These are phyloP conservation scores for Xylophagus ater DNA, from an alignment of 2,888 invertebrate genomes.

Conservation along the genomic window DNA sequence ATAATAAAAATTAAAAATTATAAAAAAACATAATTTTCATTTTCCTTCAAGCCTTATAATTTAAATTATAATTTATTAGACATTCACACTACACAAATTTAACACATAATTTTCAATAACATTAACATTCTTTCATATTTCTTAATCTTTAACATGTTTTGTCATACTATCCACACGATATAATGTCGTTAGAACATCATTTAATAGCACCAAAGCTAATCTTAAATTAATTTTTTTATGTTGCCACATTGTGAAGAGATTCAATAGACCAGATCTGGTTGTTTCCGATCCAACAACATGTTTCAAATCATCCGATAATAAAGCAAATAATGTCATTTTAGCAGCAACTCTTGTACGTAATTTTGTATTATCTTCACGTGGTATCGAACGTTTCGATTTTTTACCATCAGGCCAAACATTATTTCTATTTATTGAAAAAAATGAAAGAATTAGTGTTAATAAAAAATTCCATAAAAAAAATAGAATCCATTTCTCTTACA, in stretches of 20 bases:
- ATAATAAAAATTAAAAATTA: neutral
- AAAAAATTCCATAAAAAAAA: conserved; percentile 13
- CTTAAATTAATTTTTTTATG: conserved; percentile 46
- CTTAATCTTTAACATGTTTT: conserved; percentile 18
- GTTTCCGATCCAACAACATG: conserved; percentile 50
- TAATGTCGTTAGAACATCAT: conserved; percentile 44
- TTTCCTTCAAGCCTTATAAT: neutral
- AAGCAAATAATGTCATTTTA: conserved; percentile 63
- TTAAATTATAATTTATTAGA: neutral
- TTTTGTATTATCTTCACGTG: conserved; percentile 28
- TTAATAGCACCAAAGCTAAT: conserved; percentile 46
- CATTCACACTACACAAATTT: too few species aligned
- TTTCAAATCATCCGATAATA: conserved; percentile 52
- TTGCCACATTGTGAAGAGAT: conserved; percentile 50
- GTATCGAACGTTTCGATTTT: conserved; percentile 11
- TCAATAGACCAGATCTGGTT: conserved; percentile 44
- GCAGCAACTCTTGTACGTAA: conserved; percentile 64
- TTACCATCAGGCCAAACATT: conserved; percentile 50
- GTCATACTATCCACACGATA: conserved; percentile 34
- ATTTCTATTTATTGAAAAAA: conserved; percentile 39
- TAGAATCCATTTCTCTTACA: conserved; percentile 14
- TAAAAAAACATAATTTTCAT: neutral
- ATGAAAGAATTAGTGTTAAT: neutral
- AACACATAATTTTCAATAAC: neutral
- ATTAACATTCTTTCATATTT: neutral